These are phyloP conservation scores for Marisa cornuarietis DNA, from an alignment of 1,140 invertebrate species.

Conservation along the genomic window DNA sequence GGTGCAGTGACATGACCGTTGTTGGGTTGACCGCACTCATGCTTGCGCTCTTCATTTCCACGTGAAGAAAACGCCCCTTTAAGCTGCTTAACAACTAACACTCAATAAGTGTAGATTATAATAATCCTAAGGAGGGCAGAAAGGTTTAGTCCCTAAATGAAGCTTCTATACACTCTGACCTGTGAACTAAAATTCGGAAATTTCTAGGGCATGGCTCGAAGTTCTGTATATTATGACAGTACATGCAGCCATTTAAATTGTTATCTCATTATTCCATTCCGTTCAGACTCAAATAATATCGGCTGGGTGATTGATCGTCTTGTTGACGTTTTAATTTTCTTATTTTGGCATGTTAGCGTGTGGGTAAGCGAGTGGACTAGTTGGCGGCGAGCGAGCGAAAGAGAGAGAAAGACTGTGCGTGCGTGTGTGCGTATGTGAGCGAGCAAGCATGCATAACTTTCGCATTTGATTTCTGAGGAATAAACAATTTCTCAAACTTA, in stretches of 20 bases:
- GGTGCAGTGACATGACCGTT: too few relatives aligned
- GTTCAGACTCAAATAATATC: background rate
- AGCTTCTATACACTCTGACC: background rate
- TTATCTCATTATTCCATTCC: background rate
- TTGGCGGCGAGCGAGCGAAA: conserved; percentile 3
- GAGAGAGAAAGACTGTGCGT: background rate
- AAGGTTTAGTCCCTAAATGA: too few relatives aligned
- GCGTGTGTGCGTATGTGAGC: too few relatives aligned
- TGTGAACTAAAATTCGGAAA: background rate
- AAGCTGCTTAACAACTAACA: too few relatives aligned
- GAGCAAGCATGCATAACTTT: too few relatives aligned
- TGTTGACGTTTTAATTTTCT: background rate
- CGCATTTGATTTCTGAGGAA: too few relatives aligned
- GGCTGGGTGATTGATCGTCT: background rate
- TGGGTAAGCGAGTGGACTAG: background rate
- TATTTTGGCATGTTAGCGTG: background rate
- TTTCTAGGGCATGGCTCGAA: background rate
- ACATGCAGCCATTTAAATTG: background rate
- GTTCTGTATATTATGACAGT: background rate
- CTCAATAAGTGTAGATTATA: too few relatives aligned
- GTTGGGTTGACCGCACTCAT: background rate
- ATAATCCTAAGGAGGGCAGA: too few relatives aligned
- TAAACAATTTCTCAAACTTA: too few relatives aligned
- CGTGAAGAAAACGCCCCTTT: background rate
- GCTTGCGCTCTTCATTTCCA: background rate